These are phyloP conservation scores for Elgaria multicarinata DNA, from an alignment of 2,113 vertebrate genomes.

Conservation along the genomic window DNA sequence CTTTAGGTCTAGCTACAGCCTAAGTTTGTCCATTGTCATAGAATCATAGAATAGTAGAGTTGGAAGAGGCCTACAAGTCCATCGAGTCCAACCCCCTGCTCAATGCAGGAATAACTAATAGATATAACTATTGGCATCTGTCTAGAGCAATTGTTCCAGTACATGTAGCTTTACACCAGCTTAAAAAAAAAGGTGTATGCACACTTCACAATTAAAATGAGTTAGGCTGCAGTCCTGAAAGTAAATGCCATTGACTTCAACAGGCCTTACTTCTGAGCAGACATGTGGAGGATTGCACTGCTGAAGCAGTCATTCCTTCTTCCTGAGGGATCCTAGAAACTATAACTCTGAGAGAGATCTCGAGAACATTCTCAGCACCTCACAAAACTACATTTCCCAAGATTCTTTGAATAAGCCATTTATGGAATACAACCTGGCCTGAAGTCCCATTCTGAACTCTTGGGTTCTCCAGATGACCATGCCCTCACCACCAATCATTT, in stretches of 20 bases:
- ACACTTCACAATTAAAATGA: neutral
- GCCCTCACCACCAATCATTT: no score
- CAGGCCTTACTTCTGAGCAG: neutral
- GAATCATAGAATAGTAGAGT: no score
- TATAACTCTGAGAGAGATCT: neutral
- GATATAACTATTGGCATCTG: neutral
- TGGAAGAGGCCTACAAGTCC: no score
- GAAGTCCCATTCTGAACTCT: no score
- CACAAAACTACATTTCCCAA: no score
- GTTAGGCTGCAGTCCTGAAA: no score
- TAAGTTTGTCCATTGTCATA: neutral
- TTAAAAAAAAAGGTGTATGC: neutral
- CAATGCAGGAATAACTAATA: neutral
- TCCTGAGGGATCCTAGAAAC: neutral
- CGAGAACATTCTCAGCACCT: neutral
- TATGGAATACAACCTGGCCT: no score
- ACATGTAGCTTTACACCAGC: neutral
- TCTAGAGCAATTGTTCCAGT: neutral
- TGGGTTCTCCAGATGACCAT: no score
- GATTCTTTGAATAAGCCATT: no score
- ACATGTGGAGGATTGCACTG: neutral
- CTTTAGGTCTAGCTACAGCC: no score
- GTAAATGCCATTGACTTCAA: no score
- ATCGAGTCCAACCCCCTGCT: no score
- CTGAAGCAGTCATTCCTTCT: neutral